Conservation (phyloP, 2,113 vertebrate species). For the Onychostoma macrolepis region DNA sequence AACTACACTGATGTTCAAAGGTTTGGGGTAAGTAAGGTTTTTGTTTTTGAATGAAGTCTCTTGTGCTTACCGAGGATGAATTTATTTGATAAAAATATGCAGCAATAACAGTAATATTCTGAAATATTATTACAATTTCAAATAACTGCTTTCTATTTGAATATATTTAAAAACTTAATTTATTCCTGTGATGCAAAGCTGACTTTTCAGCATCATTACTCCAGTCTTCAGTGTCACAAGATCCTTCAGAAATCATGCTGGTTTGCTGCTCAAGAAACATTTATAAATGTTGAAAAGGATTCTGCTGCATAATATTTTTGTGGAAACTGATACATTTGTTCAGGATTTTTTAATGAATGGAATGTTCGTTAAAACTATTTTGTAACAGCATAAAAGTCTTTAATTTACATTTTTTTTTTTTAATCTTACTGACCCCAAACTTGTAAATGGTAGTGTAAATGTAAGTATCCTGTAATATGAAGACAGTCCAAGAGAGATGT, state of each 20-base stretch:
- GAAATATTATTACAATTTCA: background rate
- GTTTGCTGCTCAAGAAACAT: background rate
- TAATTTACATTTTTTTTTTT: too few relatives aligned
- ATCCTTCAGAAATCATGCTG: background rate
- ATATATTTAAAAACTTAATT: background rate
- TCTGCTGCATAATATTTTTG: background rate
- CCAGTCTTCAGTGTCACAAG: background rate
- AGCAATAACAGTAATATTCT: background rate
- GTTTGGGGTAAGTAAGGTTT: too few relatives aligned
- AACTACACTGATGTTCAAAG: background rate
- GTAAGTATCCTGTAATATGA: background rate
- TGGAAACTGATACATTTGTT: background rate
- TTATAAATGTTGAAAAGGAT: background rate
- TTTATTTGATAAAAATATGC: background rate
- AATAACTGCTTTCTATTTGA: too few relatives aligned
- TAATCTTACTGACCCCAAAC: background rate
- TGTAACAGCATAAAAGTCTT: too few relatives aligned
- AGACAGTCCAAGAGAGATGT: background rate
- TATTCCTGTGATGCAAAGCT: background rate
- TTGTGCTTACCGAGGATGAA: background rate
- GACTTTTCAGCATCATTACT: background rate
- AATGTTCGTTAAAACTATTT: too few relatives aligned
- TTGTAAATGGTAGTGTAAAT: background rate
- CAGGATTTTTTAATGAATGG: background rate
- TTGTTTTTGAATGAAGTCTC: background rate